Conservation (phyloP, 1,140 invertebrate genomes). For the Thalassaphorura encarpata region DNA sequence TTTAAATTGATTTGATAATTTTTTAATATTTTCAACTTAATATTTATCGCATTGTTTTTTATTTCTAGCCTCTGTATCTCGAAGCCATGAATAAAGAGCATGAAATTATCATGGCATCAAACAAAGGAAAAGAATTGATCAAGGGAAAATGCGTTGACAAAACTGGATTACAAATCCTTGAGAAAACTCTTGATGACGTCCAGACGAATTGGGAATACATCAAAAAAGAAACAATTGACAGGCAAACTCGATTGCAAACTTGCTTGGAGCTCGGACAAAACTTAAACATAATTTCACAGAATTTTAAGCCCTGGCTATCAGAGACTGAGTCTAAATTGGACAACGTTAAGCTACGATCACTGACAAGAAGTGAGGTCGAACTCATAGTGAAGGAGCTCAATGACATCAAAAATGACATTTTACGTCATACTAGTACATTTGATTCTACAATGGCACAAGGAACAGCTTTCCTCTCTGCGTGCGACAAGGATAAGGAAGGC, state of each 20-base stretch:
- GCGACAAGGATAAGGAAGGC: constrained; percentile 81
- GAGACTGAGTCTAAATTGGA: constrained; percentile 76
- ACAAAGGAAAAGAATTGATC: constrained; percentile 69
- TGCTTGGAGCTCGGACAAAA: constrained; percentile 83
- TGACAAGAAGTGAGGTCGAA: constrained; percentile 76
- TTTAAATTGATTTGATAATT: not conserved
- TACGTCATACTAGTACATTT: constrained; percentile 83
- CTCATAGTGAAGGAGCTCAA: constrained; percentile 82
- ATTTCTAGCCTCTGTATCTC: constrained; percentile 62
- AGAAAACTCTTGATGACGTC: constrained; percentile 71
- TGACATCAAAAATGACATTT: constrained; percentile 77
- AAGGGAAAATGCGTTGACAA: constrained; percentile 42
- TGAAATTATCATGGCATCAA: constrained; percentile 85
- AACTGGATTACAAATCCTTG: constrained; percentile 41
- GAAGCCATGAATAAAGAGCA: constrained; percentile 82
- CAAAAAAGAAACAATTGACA: constrained; percentile 69
- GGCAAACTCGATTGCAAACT: constrained; percentile 73
- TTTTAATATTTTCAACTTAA: too few species aligned
- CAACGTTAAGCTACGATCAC: constrained; percentile 56
- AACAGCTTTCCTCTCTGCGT: constrained; percentile 69
- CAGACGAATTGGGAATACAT: constrained; percentile 82
- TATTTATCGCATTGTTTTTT: constrained; percentile 32
- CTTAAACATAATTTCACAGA: constrained; percentile 70
- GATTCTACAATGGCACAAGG: constrained; percentile 75
- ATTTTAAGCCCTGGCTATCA: constrained; percentile 76